Percentiles rank a stretch among this genome's conserved stretches.
phyloP scores from a whole-genome alignment of 2,888 invertebrate genomes.

The Acrobasis consociella region DNA sequence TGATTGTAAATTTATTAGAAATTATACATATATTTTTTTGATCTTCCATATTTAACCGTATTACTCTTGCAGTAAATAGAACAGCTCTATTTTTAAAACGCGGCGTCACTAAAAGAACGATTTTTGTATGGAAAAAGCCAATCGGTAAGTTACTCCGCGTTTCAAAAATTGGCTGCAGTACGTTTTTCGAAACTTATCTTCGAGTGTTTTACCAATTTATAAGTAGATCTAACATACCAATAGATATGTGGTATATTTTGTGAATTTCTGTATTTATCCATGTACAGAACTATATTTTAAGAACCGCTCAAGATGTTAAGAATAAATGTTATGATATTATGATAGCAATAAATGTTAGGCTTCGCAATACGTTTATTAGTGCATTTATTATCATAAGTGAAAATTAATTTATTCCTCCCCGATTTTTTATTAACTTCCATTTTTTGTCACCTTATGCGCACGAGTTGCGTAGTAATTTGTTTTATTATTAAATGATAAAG shows the following conservation, averaged over 20 bases:
- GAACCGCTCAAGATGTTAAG: constrained; percentile 2
- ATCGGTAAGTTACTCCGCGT: too few relatives aligned
- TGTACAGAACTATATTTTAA: background rate
- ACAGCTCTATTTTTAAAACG: background rate
- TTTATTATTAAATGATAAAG: too few relatives aligned
- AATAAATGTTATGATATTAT: background rate
- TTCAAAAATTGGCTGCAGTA: too few relatives aligned
- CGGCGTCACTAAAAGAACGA: too few relatives aligned
- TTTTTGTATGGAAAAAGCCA: too few relatives aligned
- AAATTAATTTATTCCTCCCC: background rate
- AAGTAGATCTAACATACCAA: constrained; percentile 1
- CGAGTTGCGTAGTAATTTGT: too few relatives aligned
- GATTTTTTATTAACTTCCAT: background rate
- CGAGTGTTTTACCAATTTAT: background rate
- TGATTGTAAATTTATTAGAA: background rate
- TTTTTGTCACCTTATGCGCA: background rate
- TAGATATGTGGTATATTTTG: background rate
- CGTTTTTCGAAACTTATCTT: background rate
- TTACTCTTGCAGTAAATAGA: background rate
- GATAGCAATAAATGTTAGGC: background rate
- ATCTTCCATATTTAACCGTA: background rate
- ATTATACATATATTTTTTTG: background rate
- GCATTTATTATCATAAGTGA: background rate
- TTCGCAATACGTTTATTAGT: background rate
- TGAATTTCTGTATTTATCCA: constrained; percentile 8